Percentiles rank a stretch among this genome's conserved stretches.
Evolutionary conservation across 37 sponge, comb jelly and placozoan species (phyloP).

Genomic region (Geodia barretti): DNA sequence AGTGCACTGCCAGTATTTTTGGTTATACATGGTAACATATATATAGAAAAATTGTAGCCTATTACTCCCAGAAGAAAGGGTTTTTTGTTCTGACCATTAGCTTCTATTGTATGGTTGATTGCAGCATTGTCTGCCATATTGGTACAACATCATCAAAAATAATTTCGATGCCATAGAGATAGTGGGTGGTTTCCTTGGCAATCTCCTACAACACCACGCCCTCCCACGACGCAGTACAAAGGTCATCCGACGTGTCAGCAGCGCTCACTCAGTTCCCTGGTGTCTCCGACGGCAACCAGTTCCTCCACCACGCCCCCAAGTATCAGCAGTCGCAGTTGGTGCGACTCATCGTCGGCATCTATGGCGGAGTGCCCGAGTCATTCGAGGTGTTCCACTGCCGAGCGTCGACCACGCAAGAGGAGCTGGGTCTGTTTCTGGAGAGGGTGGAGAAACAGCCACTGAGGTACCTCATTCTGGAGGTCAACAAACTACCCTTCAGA

Average conservation of each 20-base stretch:
- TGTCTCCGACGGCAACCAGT: constrained; percentile 4
- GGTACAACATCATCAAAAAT: neutral
- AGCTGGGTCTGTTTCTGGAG: constrained; percentile 71
- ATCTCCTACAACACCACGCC: constrained; percentile 35
- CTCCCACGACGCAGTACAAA: constrained; percentile 10
- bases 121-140: neutral
- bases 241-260: neutral
- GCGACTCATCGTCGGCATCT: constrained; percentile 57
- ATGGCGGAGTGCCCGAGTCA: constrained; percentile 64
- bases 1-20: too few species aligned
- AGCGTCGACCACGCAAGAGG: constrained; percentile 58
- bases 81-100: too few species aligned
- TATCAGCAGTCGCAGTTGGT: constrained; percentile 51
- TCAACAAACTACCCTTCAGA: constrained; percentile 62
- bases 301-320: constrained; percentile 46
- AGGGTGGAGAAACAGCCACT: constrained; percentile 24
- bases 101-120: too few species aligned
- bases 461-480: constrained; percentile 60
- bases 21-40: too few species aligned
- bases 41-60: too few species aligned
- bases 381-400: constrained; percentile 73
- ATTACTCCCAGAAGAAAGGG: too few species aligned
- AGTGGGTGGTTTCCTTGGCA: constrained; percentile 45
- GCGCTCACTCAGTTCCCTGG: neutral
- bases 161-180: constrained; percentile 25